Percentiles rank a stretch among this genome's conserved stretches.
Conservation (phyloP, 2,113 vertebrate species). For the Cyprinodon brontotheroides region DNA sequence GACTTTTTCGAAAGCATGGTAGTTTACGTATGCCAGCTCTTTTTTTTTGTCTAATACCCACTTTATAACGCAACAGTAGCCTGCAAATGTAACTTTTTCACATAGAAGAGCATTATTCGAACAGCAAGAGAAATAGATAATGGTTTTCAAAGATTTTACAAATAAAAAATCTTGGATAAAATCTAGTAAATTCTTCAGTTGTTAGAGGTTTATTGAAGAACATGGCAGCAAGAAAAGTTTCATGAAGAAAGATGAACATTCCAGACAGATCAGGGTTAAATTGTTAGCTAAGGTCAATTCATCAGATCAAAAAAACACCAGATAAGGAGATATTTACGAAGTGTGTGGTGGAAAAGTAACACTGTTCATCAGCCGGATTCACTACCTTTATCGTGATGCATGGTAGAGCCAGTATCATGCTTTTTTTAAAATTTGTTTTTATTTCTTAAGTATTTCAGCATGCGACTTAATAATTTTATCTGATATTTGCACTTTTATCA, state of each 20-base stretch:
- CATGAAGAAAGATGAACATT: neutral
- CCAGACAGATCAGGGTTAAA: neutral
- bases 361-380: no score
- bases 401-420: no score
- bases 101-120: neutral
- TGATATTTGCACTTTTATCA: no score
- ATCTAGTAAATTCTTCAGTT: neutral
- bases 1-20: neutral
- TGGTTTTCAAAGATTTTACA: neutral
- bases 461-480: no score
- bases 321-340: neutral
- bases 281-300: neutral
- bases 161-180: neutral
- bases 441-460: no score
- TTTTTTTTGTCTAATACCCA: neutral
- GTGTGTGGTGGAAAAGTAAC: no score
- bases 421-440: no score
- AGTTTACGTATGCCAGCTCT: neutral
- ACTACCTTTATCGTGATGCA: no score
- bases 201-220: neutral
- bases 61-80: neutral
- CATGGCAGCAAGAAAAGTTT: neutral
- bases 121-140: neutral
- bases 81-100: neutral
- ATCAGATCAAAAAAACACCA: neutral